These are phyloP conservation scores for Diarsia rubi DNA, from an alignment of 2,888 invertebrate genomes.

Conservation along the genomic window DNA sequence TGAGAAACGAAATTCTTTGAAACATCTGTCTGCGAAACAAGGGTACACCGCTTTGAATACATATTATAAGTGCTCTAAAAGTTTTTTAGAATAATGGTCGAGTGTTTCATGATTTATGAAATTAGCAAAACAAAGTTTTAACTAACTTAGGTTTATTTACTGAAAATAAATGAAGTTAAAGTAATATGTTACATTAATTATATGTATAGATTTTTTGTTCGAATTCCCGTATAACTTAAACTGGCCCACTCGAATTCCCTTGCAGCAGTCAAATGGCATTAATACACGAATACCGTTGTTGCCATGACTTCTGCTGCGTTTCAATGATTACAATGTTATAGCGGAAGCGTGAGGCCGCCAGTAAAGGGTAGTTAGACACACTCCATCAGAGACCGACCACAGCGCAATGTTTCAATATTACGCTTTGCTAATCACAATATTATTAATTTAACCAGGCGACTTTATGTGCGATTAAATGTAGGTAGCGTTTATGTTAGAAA, in stretches of 20 bases:
- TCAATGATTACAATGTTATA: conserved; percentile 32
- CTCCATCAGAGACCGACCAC: conserved; percentile 10
- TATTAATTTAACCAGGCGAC: conserved; percentile 34
- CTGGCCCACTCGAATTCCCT: not conserved
- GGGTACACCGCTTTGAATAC: too few relatives aligned
- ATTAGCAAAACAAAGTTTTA: not conserved
- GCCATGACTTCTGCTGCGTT: conserved; percentile 21
- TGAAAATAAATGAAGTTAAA: not conserved
- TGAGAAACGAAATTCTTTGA: too few relatives aligned
- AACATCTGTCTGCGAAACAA: too few relatives aligned
- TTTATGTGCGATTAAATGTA: conserved; percentile 11
- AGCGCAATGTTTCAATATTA: conserved; percentile 19
- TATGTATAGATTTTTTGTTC: not conserved
- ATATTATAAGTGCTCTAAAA: not conserved
- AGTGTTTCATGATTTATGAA: not conserved
- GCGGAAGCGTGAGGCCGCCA: conserved; percentile 8
- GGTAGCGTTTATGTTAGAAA: not conserved
- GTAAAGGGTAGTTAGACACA: conserved; percentile 46
- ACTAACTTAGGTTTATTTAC: not conserved
- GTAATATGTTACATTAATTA: not conserved
- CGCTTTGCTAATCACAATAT: conserved; percentile 33
- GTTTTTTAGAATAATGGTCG: not conserved
- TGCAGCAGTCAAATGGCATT: conserved; percentile 17
- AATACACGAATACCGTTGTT: conserved; percentile 24
- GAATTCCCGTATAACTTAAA: not conserved